phyloP scores from a whole-genome alignment of 2,113 vertebrate genomes.

The Sphaerodactylus townsendi region DNA sequence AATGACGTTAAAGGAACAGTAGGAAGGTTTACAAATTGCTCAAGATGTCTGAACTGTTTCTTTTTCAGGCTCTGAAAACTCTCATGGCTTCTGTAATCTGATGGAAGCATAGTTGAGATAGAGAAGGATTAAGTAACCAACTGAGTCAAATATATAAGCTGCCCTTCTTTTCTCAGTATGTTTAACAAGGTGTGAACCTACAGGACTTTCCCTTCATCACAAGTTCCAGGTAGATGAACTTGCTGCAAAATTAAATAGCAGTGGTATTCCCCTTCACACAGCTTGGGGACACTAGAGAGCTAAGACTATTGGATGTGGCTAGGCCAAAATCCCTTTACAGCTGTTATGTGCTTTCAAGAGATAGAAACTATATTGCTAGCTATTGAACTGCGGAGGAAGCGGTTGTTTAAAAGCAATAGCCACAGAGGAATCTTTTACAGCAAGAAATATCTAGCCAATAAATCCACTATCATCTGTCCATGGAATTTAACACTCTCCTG shows the following conservation, averaged over 20 bases:
- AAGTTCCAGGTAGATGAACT: background rate
- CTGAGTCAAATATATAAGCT: background rate
- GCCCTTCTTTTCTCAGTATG: background rate
- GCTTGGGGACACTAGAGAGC: background rate
- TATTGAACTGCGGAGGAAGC: background rate
- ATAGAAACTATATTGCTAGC: background rate
- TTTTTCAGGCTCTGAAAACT: background rate
- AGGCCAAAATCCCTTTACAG: slow-evolving; percentile 43
- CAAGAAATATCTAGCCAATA: background rate
- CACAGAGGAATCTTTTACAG: slow-evolving; percentile 8
- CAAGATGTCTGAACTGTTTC: background rate
- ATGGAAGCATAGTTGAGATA: background rate
- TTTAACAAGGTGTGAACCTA: background rate
- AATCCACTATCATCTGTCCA: background rate
- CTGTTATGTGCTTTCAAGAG: background rate
- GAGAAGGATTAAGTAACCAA: background rate
- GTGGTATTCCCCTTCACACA: background rate
- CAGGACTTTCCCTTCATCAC: background rate
- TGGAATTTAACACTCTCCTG: background rate
- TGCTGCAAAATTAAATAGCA: background rate
- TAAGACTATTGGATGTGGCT: background rate
- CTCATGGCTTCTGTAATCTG: background rate
- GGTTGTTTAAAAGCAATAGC: slow-evolving; percentile 17
- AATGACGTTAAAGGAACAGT: background rate
- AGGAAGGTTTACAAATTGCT: background rate